phyloP scores from a whole-genome alignment of 1,140 invertebrate species.

The Pantala flavescens region DNA sequence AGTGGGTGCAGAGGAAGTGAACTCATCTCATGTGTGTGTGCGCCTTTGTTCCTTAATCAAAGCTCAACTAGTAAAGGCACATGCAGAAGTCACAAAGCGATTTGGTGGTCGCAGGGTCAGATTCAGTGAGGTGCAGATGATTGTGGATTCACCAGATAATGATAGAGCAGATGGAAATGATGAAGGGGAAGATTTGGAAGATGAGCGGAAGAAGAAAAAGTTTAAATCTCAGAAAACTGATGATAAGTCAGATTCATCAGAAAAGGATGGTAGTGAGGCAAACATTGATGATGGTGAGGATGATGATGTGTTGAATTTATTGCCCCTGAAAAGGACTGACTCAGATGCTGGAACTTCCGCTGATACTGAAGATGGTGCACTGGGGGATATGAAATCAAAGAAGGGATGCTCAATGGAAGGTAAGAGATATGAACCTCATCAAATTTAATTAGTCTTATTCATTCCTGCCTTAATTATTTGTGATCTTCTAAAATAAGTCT shows the following conservation, averaged over 20 bases:
- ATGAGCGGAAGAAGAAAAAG: slow-evolving; percentile 12
- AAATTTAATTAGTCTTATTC: background rate
- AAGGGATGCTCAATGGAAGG: background rate
- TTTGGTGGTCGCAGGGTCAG: slow-evolving; percentile 35
- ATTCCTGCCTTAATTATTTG: no score
- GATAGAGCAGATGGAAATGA: slow-evolving; percentile 6
- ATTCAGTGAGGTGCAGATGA: slow-evolving; percentile 21
- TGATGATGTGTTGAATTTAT: background rate
- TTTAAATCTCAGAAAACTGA: background rate
- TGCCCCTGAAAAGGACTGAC: background rate
- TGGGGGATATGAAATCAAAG: background rate
- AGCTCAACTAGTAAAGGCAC: slow-evolving; percentile 59
- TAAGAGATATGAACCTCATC: background rate
- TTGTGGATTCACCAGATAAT: slow-evolving; percentile 5
- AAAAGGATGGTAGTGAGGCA: background rate
- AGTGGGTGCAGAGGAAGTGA: slow-evolving; percentile 19
- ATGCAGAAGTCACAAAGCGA: slow-evolving; percentile 46
- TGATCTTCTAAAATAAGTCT: no score
- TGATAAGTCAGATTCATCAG: background rate
- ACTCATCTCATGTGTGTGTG: slow-evolving; percentile 49
- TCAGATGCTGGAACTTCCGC: slow-evolving; percentile 7
- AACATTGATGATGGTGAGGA: background rate
- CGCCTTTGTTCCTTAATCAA: slow-evolving; percentile 63
- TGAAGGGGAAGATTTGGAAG: slow-evolving; percentile 15
- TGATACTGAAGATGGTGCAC: background rate